Evolutionary conservation across 2,113 vertebrate species (phyloP).

Genomic region (Acrocephalus arundinaceus): DNA sequence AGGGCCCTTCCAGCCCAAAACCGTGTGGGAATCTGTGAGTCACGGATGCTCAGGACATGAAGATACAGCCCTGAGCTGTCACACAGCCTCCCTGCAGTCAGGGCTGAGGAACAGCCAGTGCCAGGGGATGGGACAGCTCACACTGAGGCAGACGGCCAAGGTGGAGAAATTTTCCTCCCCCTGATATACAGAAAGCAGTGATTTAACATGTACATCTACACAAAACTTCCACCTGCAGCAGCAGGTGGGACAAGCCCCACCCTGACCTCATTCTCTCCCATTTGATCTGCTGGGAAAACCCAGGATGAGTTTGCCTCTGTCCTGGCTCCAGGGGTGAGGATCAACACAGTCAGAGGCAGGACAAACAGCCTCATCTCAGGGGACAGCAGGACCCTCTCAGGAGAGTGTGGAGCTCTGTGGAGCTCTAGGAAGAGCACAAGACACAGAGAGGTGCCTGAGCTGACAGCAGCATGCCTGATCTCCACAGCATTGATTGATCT

Average conservation of each 20-base stretch:
- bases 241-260: not conserved
- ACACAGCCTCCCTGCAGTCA: not conserved
- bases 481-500: not conserved
- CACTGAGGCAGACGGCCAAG: not conserved
- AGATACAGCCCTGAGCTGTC: not conserved
- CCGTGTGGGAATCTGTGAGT: not conserved
- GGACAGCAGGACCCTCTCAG: not conserved
- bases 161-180: not conserved
- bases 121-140: not conserved
- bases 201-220: not conserved
- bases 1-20: not conserved
- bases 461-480: not conserved
- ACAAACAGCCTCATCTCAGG: fast-evolving
- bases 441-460: not conserved
- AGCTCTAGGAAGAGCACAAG: not conserved
- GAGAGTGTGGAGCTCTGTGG: not conserved
- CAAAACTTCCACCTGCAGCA: not conserved
- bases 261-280: not conserved
- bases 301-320: not conserved
- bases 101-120: not conserved
- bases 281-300: not conserved
- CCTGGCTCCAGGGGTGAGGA: not conserved
- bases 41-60: not conserved
- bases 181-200: not conserved
- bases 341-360: not conserved